These are phyloP conservation scores for Rutpela maculata DNA, from an alignment of 2,888 invertebrate genomes.

Conservation along the genomic window DNA sequence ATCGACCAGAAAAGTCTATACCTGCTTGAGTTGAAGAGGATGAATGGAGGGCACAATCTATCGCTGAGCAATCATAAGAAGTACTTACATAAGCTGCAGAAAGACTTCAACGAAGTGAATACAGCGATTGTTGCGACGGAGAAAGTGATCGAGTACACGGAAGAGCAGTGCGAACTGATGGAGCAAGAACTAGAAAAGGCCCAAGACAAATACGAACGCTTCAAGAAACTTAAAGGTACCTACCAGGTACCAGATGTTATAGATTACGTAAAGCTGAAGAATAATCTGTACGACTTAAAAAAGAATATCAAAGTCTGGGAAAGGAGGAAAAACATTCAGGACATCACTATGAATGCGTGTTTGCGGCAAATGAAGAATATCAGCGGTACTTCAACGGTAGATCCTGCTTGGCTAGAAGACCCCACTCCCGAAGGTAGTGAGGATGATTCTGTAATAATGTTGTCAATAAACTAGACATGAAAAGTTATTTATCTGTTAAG, in stretches of 20 bases:
- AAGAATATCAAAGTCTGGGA: slow-evolving; percentile 65
- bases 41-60: slow-evolving; percentile 75
- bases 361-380: slow-evolving; percentile 66
- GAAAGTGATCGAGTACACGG: slow-evolving; percentile 72
- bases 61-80: slow-evolving; percentile 77
- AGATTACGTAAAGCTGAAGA: slow-evolving; percentile 77
- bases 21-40: slow-evolving; percentile 50
- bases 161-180: slow-evolving; percentile 72
- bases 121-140: slow-evolving; percentile 73
- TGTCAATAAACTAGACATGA: background rate
- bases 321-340: slow-evolving; percentile 63
- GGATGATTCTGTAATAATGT: background rate
- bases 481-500: too few relatives aligned
- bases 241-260: slow-evolving; percentile 76
- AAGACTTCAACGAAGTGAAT: slow-evolving; percentile 72
- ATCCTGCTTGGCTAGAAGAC: slow-evolving; percentile 58
- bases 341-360: slow-evolving; percentile 65
- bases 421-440: slow-evolving; percentile 12
- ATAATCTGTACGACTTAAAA: slow-evolving; percentile 67
- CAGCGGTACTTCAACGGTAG: slow-evolving; percentile 52
- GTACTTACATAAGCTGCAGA: slow-evolving; percentile 76
- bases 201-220: slow-evolving; percentile 65
- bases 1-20: slow-evolving; percentile 77
- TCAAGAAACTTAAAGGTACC: slow-evolving; percentile 69
- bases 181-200: slow-evolving; percentile 72